phyloP scores from a whole-genome alignment of 2,888 invertebrate species.

The Cordilura impudica region DNA sequence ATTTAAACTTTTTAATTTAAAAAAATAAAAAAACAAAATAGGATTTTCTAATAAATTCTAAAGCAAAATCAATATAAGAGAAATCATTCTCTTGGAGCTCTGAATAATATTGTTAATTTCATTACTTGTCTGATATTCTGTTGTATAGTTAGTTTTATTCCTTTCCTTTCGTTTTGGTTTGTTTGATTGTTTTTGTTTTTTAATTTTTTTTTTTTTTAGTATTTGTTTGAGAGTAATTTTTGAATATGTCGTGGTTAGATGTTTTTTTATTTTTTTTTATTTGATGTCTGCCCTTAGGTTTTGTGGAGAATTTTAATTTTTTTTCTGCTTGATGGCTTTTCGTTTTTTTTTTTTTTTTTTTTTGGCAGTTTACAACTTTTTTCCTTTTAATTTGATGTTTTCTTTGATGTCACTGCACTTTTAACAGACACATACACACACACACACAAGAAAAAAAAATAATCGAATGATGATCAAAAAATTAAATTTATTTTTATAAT shows the following conservation, averaged over 20 bases:
- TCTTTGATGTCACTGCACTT: conserved; percentile 57
- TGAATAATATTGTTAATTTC: not conserved
- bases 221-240: conserved; percentile 24
- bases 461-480: not conserved
- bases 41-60: too few relatives aligned
- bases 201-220: not conserved
- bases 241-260: conserved; percentile 24
- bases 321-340: conserved; percentile 9
- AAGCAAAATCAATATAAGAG: too few relatives aligned
- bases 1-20: too few relatives aligned
- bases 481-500: not conserved
- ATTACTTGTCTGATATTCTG: conserved; percentile 1
- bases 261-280: conserved; percentile 11
- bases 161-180: not conserved
- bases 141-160: conserved; percentile 35
- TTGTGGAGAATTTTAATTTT: conserved; percentile 37
- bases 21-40: too few relatives aligned
- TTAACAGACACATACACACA: too few relatives aligned
- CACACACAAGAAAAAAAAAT: not conserved
- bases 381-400: conserved; percentile 7
- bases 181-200: conserved; percentile 15
- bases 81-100: not conserved
- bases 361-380: conserved; percentile 30
- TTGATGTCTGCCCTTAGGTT: conserved; percentile 33
- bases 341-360: not conserved